Conservation (phyloP, 2,888 invertebrate species). For the Ectobius pallidus region DNA sequence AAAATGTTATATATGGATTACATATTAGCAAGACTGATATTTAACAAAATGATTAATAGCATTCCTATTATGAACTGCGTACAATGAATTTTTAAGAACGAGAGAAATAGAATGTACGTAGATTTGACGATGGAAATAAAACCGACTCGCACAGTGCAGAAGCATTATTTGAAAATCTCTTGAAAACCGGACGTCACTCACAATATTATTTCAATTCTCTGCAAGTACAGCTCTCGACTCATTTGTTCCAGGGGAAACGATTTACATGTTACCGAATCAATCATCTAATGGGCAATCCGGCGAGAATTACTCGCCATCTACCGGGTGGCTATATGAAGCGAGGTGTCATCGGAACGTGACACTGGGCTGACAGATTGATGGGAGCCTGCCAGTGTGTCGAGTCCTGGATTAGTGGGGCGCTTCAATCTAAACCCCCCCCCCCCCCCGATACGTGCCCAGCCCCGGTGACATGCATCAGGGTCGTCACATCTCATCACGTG, state of each 20-base stretch:
- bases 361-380: slow-evolving; percentile 39
- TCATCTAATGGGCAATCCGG: slow-evolving; percentile 31
- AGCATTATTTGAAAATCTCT: too few species aligned
- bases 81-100: too few species aligned
- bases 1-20: too few species aligned
- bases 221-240: background rate
- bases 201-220: background rate
- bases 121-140: too few species aligned
- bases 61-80: too few species aligned
- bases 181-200: too few species aligned
- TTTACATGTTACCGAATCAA: slow-evolving; percentile 30
- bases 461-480: slow-evolving; percentile 24
- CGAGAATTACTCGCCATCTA: slow-evolving; percentile 25
- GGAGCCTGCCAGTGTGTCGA: slow-evolving; percentile 35
- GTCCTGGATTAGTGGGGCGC: slow-evolving; percentile 32
- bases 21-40: too few species aligned
- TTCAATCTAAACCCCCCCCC: slow-evolving; percentile 28
- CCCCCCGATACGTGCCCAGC: background rate
- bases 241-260: slow-evolving; percentile 22
- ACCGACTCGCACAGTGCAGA: too few species aligned
- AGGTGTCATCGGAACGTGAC: slow-evolving; percentile 29
- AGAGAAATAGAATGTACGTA: too few species aligned
- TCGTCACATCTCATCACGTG: slow-evolving; percentile 27
- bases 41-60: too few species aligned
- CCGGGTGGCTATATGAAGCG: slow-evolving; percentile 16